phyloP scores from a whole-genome alignment of 2,797 vertebrate species.

The Phoebastria nigripes region DNA sequence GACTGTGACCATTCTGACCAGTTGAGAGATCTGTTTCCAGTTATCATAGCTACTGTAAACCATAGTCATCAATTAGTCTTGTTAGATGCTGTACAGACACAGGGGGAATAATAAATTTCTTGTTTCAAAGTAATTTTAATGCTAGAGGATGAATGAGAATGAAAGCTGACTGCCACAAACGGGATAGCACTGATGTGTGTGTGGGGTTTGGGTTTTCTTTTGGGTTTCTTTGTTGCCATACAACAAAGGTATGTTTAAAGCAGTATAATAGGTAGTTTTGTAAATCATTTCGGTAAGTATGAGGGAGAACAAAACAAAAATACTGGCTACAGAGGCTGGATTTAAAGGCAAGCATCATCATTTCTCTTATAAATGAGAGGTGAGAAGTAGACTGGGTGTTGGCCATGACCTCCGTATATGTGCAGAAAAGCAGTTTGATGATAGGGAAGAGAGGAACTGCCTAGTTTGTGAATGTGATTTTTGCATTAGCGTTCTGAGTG shows the following conservation, averaged over 20 bases:
- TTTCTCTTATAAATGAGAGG: neutral
- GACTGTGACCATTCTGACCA: accelerated
- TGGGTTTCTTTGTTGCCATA: neutral
- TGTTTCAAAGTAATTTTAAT: neutral
- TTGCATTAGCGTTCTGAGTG: neutral
- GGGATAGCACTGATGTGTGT: neutral
- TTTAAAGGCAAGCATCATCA: neutral
- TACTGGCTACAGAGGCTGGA: neutral
- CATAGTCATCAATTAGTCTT: neutral
- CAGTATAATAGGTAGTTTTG: neutral
- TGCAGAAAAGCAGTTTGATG: neutral
- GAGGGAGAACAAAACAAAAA: neutral
- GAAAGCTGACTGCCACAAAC: neutral
- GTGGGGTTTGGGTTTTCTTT: neutral
- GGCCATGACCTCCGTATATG: accelerated
- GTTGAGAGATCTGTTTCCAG: neutral
- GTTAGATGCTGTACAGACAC: neutral
- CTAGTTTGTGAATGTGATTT: neutral
- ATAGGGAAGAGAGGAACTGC: neutral
- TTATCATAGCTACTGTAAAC: neutral
- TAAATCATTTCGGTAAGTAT: neutral
- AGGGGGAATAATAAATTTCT: neutral
- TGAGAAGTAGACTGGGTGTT: neutral
- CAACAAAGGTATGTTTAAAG: neutral
- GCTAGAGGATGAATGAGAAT: neutral